Evolutionary conservation across 2,113 vertebrate species (phyloP).

Genomic region (Callospermophilus lateralis): DNA sequence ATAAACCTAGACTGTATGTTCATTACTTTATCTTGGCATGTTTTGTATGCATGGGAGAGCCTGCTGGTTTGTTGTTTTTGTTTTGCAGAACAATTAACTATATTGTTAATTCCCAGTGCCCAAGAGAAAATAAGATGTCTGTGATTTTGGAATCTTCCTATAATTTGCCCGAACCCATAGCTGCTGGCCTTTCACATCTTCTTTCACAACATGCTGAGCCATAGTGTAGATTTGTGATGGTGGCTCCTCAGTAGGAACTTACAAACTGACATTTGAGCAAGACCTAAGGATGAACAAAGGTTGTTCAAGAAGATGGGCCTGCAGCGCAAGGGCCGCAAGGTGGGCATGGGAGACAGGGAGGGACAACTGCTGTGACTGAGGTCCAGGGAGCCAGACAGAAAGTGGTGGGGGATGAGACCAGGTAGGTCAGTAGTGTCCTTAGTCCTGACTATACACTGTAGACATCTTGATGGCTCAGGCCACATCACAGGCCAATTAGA

Average conservation of each 20-base stretch:
- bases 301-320: neutral
- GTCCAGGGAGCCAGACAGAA: rapidly evolving
- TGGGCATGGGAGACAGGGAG: neutral
- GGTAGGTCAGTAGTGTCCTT: rapidly evolving
- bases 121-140: neutral
- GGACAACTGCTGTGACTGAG: neutral
- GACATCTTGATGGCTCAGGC: neutral
- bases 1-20: neutral
- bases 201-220: neutral
- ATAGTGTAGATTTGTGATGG: too few relatives aligned
- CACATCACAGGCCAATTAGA: neutral
- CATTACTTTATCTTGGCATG: neutral
- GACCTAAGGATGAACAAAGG: neutral
- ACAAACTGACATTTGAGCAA: neutral
- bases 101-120: neutral
- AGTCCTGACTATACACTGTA: too few relatives aligned
- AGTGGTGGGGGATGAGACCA: neutral
- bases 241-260: too few relatives aligned
- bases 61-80: neutral
- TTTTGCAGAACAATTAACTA: neutral
- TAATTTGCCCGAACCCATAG: too few relatives aligned
- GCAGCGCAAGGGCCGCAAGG: neutral
- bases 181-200: neutral
- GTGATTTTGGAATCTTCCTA: neutral
- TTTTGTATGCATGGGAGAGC: neutral